Percentiles rank a stretch among this genome's conserved stretches.
phyloP scores from a whole-genome alignment of 2,113 vertebrate genomes.

The Ondatra zibethicus region DNA sequence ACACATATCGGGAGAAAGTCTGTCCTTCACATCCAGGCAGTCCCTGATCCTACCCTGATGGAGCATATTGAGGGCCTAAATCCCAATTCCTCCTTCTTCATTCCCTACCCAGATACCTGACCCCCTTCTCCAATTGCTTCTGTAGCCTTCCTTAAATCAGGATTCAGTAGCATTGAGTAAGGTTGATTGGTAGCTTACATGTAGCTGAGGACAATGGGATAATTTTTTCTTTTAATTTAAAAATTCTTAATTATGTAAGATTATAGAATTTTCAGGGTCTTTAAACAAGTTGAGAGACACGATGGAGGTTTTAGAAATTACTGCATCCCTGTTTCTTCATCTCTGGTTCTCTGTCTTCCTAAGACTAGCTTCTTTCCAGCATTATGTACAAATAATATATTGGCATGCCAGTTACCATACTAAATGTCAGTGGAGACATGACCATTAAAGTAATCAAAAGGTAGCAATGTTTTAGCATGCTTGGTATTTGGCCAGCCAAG shows the following conservation, averaged over 20 bases:
- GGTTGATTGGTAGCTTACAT: neutral
- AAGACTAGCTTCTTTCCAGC: constrained; percentile 16
- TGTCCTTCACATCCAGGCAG: neutral
- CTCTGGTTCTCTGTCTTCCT: neutral
- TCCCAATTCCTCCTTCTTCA: neutral
- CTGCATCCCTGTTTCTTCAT: neutral
- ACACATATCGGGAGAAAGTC: neutral
- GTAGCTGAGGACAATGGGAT: neutral
- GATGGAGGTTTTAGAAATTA: neutral
- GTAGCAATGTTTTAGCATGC: constrained; percentile 17
- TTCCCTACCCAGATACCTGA: neutral
- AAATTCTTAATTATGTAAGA: neutral
- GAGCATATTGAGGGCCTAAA: neutral
- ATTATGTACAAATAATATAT: neutral
- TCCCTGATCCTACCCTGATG: neutral
- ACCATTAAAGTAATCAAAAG: constrained; percentile 10
- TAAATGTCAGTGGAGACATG: neutral
- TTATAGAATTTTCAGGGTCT: constrained; percentile 30
- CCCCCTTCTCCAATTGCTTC: neutral
- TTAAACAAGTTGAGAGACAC: neutral
- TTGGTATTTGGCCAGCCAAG: neutral
- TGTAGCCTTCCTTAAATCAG: neutral
- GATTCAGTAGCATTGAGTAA: neutral
- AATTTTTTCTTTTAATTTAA: neutral
- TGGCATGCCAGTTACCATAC: neutral